Conservation (phyloP, 2,888 invertebrate species). For the Leptinotarsa haldemani region DNA sequence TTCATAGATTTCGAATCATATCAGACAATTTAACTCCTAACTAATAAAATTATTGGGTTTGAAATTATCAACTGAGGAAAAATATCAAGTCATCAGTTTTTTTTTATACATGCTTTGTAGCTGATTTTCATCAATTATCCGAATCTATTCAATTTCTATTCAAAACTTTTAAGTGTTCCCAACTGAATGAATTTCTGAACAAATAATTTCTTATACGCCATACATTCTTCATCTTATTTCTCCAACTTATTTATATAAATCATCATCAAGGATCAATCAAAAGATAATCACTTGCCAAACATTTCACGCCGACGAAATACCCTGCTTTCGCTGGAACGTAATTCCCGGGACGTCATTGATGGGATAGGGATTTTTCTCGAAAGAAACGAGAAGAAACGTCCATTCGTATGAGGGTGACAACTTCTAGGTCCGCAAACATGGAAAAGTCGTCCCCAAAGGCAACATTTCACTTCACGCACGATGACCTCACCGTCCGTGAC, state of each 20-base stretch:
- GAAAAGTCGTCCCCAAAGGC: conserved; percentile 19
- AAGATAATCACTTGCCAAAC: conserved; percentile 12
- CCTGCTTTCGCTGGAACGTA: background rate
- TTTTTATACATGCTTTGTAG: too few species aligned
- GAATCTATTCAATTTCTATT: too few species aligned
- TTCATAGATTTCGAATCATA: too few species aligned
- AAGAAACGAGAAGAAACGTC: conserved; percentile 4
- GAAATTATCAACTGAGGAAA: too few species aligned
- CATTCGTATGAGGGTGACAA: conserved; percentile 10
- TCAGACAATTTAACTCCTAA: too few species aligned
- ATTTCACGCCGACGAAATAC: background rate
- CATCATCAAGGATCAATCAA: background rate
- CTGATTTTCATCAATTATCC: too few species aligned
- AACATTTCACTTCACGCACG: conserved; percentile 29
- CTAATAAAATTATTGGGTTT: too few species aligned
- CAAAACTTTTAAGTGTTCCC: too few species aligned
- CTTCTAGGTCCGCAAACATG: background rate
- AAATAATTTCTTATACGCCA: background rate
- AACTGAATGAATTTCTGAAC: too few species aligned
- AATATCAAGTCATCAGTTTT: too few species aligned
- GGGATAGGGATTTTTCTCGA: conserved; percentile 1
- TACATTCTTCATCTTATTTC: background rate
- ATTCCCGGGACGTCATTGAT: conserved; percentile 13
- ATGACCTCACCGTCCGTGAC: conserved; percentile 40
- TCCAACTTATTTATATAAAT: background rate